phyloP scores from a whole-genome alignment of 1,140 invertebrate species.

The Lepidotrigona ventralis region DNA sequence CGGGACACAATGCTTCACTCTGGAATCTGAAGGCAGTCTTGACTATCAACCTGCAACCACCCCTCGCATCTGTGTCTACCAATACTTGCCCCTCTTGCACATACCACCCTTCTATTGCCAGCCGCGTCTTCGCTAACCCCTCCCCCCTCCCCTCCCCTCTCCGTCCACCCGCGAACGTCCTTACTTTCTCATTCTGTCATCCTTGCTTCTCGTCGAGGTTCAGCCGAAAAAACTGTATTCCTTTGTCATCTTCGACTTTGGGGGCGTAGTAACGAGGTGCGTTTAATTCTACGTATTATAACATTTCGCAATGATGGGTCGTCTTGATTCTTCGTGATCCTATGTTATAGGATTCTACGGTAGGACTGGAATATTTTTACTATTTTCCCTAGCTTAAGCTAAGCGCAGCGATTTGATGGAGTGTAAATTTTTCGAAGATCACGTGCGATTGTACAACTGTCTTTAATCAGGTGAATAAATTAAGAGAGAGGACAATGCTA shows the following conservation, averaged over 20 bases:
- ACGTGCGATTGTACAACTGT: too few relatives aligned
- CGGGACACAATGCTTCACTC: slow-evolving; percentile 73
- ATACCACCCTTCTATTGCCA: slow-evolving; percentile 43
- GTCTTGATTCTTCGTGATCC: too few relatives aligned
- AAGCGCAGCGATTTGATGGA: too few relatives aligned
- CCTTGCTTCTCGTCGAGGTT: background rate
- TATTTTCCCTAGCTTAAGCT: too few relatives aligned
- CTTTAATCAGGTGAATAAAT: too few relatives aligned
- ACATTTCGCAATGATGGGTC: too few relatives aligned
- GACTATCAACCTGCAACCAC: slow-evolving; percentile 67
- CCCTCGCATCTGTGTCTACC: slow-evolving; percentile 49
- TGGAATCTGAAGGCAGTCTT: slow-evolving; percentile 71
- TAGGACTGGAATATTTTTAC: too few relatives aligned
- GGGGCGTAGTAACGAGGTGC: background rate
- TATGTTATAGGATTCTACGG: too few relatives aligned
- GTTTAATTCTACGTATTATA: background rate
- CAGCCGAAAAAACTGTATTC: background rate
- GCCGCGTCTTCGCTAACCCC: background rate
- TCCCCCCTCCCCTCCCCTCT: too few relatives aligned
- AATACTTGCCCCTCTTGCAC: slow-evolving; percentile 55
- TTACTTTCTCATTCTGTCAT: slow-evolving; percentile 60
- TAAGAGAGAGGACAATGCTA: too few relatives aligned
- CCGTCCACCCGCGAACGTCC: background rate
- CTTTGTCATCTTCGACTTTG: slow-evolving; percentile 12
- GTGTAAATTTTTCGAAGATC: too few relatives aligned